Evolutionary conservation across 2,113 vertebrate genomes (phyloP), one percentile per base, ranked within the genome.

Genomic region (Ciconia boyciana): DNA sequence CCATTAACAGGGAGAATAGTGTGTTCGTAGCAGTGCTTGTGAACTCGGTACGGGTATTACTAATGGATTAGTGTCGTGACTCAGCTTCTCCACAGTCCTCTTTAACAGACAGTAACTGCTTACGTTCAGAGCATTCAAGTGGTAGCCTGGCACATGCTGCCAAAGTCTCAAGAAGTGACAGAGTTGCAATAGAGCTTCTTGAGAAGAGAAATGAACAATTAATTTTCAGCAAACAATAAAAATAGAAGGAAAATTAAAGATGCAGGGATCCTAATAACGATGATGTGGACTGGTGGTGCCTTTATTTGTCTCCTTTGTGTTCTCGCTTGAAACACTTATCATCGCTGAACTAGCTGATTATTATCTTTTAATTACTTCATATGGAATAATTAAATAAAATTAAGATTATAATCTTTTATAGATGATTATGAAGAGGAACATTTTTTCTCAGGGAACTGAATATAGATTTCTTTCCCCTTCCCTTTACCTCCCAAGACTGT

Each of bases 341-440:
- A 95, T 95, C 10, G 2, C 39, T 9, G 34, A 97, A 97, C 86
- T 93, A 84, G 88, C 70, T 96, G 97, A 96, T 98, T 95, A 96
- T 96, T 94, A 76, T 94, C 79, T 98, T 97, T 95, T 97, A 98
- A 98, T 98, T 97, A 96, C 94, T 96, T 98, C 93, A 93, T 96
- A 96, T 84, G 77, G 91, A 98, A 96, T 97, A 98, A 98, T 97
- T 97, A 98, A 97, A 98, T 97, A 97, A 97, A 97, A 98, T 85
- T 74, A 91, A 97, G 95, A 97, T 94, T 97, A 97, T 98, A 97
- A 98, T 97, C 76, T 98, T 98, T 98, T 97, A 96, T 95, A 97
- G 96, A 93, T 96, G 94, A 79, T 80, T 97, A 96, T 93, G 96
- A 97, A 93, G 90, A 95, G 43, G 87, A 98, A 93, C 58, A 71